phyloP scores from a whole-genome alignment of 1,140 invertebrate genomes.

The Sweltsa coloradensis region DNA sequence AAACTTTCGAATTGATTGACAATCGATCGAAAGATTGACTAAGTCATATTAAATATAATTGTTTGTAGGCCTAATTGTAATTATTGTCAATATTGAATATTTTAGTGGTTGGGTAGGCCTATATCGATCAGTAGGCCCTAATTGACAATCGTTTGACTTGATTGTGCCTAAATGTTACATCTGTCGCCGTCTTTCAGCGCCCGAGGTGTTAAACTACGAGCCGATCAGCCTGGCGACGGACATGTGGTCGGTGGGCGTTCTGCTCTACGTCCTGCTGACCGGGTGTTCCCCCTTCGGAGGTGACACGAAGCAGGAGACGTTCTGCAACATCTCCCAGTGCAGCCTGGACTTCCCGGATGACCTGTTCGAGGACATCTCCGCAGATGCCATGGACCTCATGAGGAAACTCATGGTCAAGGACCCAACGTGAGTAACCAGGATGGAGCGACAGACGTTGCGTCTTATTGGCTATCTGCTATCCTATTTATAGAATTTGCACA shows the following conservation, averaged over 20 bases:
- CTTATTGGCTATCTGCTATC: neutral
- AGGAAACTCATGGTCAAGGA: conserved; percentile 47
- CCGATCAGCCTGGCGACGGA: conserved; percentile 56
- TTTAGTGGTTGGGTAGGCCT: no score
- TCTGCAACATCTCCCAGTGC: conserved; percentile 57
- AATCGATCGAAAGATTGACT: no score
- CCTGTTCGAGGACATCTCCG: conserved; percentile 51
- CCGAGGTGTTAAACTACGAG: conserved; percentile 63
- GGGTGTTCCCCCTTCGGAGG: conserved; percentile 66
- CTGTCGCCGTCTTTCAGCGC: conserved; percentile 51
- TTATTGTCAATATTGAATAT: no score
- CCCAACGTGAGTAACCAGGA: conserved; percentile 37
- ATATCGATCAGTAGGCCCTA: no score
- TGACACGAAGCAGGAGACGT: conserved; percentile 64
- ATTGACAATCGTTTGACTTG: no score
- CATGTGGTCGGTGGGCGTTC: conserved; percentile 65
- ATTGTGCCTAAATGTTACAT: no score
- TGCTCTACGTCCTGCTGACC: conserved; percentile 60
- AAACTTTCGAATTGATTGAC: no score
- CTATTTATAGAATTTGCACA: neutral
- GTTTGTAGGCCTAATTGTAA: no score
- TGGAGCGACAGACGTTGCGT: neutral
- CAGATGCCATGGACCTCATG: conserved; percentile 56
- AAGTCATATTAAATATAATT: no score
- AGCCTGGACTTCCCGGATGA: conserved; percentile 61